A percentile compares a stretch with the other conserved stretches of the same genome.
These are phyloP conservation scores for Gonioctena quinquepunctata DNA, from an alignment of 1,140 invertebrate genomes.

Conservation along the genomic window DNA sequence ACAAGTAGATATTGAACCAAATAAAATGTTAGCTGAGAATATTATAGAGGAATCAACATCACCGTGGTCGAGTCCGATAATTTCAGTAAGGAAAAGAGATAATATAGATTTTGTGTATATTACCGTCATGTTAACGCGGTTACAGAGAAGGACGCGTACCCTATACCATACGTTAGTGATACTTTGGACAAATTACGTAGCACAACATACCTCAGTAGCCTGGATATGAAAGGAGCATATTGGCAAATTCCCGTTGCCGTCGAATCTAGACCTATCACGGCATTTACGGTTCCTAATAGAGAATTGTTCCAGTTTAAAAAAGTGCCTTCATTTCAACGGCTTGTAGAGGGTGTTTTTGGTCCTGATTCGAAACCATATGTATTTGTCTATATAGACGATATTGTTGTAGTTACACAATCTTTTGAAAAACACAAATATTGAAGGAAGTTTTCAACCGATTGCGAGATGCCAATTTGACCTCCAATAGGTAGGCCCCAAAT, in stretches of 20 bases:
- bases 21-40: not conserved
- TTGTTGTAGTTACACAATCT: conserved; percentile 32
- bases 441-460: conserved; percentile 29
- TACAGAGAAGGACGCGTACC: not conserved
- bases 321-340: conserved; percentile 44
- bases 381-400: conserved; percentile 46
- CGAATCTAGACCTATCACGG: conserved; percentile 47
- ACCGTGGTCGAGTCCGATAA: conserved; percentile 34
- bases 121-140: conserved; percentile 47
- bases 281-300: conserved; percentile 54
- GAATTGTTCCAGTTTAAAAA: conserved; percentile 54
- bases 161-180: conserved; percentile 16
- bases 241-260: conserved; percentile 45
- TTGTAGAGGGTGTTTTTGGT: conserved; percentile 27
- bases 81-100: conserved; percentile 42
- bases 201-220: conserved; percentile 35
- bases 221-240: conserved; percentile 45
- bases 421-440: conserved; percentile 32
- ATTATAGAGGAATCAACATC: not conserved
- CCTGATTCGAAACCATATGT: conserved; percentile 32
- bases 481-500: conserved; percentile 50
- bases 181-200: conserved; percentile 44
- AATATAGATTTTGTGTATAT: conserved; percentile 44
- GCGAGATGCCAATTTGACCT: conserved; percentile 3
- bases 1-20: not conserved